Evolutionary conservation across 2,888 invertebrate species (phyloP), one percentile per base, ranked within the genome.

Genomic region (Bombylius discolor): DNA sequence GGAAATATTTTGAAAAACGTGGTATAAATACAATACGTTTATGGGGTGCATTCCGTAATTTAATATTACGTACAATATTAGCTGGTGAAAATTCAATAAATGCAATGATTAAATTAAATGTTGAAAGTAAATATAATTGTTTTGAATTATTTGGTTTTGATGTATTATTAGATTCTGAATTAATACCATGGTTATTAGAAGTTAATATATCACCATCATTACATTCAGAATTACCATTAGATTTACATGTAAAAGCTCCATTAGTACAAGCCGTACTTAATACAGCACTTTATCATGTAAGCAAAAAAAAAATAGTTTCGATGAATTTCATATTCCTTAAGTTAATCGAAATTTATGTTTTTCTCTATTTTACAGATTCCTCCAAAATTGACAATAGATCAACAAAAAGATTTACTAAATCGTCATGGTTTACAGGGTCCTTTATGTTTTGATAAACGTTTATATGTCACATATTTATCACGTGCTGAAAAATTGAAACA

Each of bases 91-190:
- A 84, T 1, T 81, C 86, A 47, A 85, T 92, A 54, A 83, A 82
- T 57, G 79, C 83, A 5, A 76, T 89, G 59, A 84, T 85, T 33
- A 80, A 83, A 57, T 81, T 85, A 48, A 88, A 90, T 68, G 79
- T 87, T 33, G 81, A 82, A 0, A 88, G 84, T 52, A 78, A 86
- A 49, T 96, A 95, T 70, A 89, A 87, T 69, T 91, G 92, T 65
- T 96, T 93, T 68, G 98, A 99, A 70, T 76, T 99, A 52, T 98
- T 98, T 70, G 98, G 96, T 0, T 87, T 96, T 59, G 98, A 98
- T 73, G 89, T 99, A 11, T 76, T 98, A 52, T 77, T 98, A 56
- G 98, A 98, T 71, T 88, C 91, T 66, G 82, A 87, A 63, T 76
- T 95, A 52, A 89, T 92, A 67, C 95, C 97, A 0, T 98, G 97